Conservation (phyloP, 2,113 vertebrate genomes). For the Penelope pileata region DNA sequence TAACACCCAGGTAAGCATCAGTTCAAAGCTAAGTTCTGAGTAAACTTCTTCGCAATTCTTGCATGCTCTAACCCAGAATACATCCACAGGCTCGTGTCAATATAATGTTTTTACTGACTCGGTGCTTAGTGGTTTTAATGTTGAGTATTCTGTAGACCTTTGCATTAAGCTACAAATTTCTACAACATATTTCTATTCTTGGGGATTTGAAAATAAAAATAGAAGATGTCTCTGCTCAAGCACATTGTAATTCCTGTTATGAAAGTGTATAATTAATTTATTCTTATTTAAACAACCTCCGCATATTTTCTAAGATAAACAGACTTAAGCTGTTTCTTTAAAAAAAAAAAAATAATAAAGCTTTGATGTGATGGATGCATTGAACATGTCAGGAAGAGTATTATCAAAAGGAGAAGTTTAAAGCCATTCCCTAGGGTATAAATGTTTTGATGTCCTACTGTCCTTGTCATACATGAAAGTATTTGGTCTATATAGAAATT, state of each 20-base stretch:
- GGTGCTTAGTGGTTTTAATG: not conserved
- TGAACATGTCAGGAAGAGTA: constrained; percentile 75
- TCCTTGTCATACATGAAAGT: constrained; percentile 76
- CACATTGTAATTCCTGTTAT: constrained; percentile 47
- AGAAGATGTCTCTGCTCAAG: constrained; percentile 56
- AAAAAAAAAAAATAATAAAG: constrained; percentile 12
- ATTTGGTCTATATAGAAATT: constrained; percentile 70
- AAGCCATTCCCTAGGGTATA: constrained; percentile 66
- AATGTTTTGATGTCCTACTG: constrained; percentile 72
- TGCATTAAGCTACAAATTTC: not conserved
- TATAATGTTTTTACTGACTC: not conserved
- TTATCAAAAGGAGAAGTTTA: constrained; percentile 75
- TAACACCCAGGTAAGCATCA: not conserved
- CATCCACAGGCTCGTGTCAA: not conserved
- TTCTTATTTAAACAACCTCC: constrained; percentile 51
- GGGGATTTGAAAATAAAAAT: constrained; percentile 22
- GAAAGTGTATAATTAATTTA: constrained; percentile 29
- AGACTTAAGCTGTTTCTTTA: constrained; percentile 45
- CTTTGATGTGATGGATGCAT: constrained; percentile 76
- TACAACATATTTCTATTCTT: constrained; percentile 4
- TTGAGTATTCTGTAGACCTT: constrained; percentile 1
- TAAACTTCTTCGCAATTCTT: not conserved
- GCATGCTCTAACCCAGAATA: not conserved
- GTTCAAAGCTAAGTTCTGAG: not conserved
- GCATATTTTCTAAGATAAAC: constrained; percentile 63